Evolutionary conservation across 2,113 vertebrate genomes (phyloP).

Genomic region (Nothobranchius furzeri): DNA sequence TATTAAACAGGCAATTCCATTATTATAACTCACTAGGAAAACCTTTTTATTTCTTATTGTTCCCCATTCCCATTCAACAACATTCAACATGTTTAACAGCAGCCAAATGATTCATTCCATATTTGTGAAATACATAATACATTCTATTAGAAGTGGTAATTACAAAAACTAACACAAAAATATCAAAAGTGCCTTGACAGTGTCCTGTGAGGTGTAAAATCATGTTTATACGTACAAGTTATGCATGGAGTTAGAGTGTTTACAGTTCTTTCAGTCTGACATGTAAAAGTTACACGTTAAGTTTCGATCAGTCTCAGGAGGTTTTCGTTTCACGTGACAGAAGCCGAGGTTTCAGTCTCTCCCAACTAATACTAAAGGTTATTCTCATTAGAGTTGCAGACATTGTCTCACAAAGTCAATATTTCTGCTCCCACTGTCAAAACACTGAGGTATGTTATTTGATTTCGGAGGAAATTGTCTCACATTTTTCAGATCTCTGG

Average conservation of each 20-base stretch:
- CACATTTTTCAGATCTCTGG: constrained; percentile 50
- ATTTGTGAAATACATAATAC: constrained; percentile 40
- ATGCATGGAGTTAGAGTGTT: constrained; percentile 36
- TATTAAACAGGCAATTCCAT: no score
- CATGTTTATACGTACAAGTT: neutral
- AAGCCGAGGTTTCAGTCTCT: constrained; percentile 7
- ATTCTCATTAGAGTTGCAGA: constrained; percentile 26
- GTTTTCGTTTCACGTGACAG: neutral
- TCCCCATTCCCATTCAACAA: constrained; percentile 27
- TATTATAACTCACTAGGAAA: constrained; percentile 6
- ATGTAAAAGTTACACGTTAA: constrained; percentile 30
- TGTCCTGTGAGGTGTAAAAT: neutral
- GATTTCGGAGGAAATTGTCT: constrained; percentile 64
- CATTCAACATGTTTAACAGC: constrained; percentile 47
- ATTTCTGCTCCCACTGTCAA: constrained; percentile 4
- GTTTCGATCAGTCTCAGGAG: neutral
- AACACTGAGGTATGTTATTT: constrained; percentile 59
- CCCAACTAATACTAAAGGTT: neutral
- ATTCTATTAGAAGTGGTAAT: constrained; percentile 35
- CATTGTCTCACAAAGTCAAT: constrained; percentile 3
- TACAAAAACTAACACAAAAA: constrained; percentile 30
- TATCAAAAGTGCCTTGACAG: constrained; percentile 46
- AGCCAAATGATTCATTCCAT: constrained; percentile 14
- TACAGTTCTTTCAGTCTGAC: constrained; percentile 26
- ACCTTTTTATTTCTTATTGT: constrained; percentile 4